Conservation (phyloP, 1,140 invertebrate genomes). For the Euglossa dilemma region DNA sequence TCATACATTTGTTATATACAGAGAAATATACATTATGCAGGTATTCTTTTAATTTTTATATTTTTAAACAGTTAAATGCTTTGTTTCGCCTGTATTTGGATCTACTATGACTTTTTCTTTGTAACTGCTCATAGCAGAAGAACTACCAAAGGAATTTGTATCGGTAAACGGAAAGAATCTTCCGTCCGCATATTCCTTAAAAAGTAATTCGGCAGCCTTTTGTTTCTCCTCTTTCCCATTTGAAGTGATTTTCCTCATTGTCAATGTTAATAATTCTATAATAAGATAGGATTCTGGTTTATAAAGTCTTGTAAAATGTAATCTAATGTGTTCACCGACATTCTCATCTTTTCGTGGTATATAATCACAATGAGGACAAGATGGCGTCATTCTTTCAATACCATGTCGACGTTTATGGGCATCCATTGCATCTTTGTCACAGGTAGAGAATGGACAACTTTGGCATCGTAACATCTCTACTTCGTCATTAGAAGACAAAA, state of each 20-base stretch:
- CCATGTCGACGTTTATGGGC: constrained; percentile 90
- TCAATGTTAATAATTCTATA: constrained; percentile 83
- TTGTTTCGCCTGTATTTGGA: constrained; percentile 83
- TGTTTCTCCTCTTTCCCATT: constrained; percentile 72
- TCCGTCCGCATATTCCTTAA: constrained; percentile 79
- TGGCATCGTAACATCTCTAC: constrained; percentile 84
- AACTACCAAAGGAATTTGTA: constrained; percentile 47
- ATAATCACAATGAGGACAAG: constrained; percentile 93
- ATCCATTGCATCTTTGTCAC: constrained; percentile 88
- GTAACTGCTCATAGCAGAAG: constrained; percentile 70
- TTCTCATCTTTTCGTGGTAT: constrained; percentile 90
- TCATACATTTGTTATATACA: constrained; percentile 38
- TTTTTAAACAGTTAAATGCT: constrained; percentile 58
- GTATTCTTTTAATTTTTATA: background rate
- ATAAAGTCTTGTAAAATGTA: constrained; percentile 88
- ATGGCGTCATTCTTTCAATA: constrained; percentile 84
- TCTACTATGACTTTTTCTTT: constrained; percentile 83
- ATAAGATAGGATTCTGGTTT: constrained; percentile 85
- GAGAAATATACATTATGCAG: constrained; percentile 5
- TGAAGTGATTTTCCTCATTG: constrained; percentile 76
- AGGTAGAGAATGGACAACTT: constrained; percentile 90
- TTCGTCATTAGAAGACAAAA: constrained; percentile 75
- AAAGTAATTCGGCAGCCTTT: constrained; percentile 70
- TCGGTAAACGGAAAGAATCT: constrained; percentile 71
- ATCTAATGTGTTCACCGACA: constrained; percentile 90